These are phyloP conservation scores for Pachymerium ferrugineum DNA, from an alignment of 2,888 invertebrate species.

Conservation along the genomic window DNA sequence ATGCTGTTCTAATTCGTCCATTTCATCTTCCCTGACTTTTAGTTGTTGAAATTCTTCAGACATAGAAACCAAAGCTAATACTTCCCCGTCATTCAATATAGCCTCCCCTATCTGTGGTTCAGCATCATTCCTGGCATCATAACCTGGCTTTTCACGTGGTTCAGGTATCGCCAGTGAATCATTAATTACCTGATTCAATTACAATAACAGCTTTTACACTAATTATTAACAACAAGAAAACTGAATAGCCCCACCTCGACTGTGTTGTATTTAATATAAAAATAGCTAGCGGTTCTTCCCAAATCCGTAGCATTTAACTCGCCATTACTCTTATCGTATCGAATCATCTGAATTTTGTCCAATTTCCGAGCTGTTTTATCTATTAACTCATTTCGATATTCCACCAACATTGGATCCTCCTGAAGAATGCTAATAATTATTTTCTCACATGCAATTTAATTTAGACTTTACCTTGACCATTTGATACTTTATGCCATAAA, in stretches of 20 bases:
- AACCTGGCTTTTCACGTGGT: no score
- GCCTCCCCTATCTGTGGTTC: no score
- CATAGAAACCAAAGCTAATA: conserved; percentile 82
- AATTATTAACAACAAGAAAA: no score
- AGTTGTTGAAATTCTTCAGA: conserved; percentile 94
- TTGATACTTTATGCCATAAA: conserved; percentile 62
- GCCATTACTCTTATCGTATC: conserved; percentile 78
- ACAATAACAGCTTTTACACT: no score
- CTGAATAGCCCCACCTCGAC: conserved; percentile 57
- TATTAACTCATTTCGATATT: conserved; percentile 70
- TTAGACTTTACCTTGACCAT: conserved; percentile 49
- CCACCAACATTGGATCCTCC: conserved; percentile 73
- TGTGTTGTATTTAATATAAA: conserved; percentile 93
- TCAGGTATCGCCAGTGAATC: conserved; percentile 67
- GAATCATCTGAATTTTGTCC: conserved; percentile 89
- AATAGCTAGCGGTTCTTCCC: conserved; percentile 94
- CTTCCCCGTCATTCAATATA: conserved; percentile 79
- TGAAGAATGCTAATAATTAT: conserved; percentile 42
- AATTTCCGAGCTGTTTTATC: conserved; percentile 72
- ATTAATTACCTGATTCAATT: conserved; percentile 71
- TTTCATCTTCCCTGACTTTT: conserved; percentile 92
- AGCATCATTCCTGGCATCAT: no score
- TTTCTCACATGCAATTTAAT: neutral
- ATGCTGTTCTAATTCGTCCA: conserved; percentile 79
- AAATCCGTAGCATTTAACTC: conserved; percentile 67